Conservation (phyloP, 2,113 vertebrate genomes). For the Lycaon pictus region DNA sequence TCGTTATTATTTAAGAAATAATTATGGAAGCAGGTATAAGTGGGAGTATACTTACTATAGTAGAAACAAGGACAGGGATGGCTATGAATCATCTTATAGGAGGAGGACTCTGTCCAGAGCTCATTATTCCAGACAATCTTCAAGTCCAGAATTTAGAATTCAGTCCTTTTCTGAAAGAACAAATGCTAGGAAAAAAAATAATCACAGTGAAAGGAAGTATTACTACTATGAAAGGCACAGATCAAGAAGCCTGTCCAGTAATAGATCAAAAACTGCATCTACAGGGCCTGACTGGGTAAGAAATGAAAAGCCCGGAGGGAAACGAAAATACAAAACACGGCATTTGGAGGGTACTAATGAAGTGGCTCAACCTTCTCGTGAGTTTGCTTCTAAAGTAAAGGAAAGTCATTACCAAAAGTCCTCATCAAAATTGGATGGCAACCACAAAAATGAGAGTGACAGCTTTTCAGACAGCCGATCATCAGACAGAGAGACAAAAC, state of each 20-base stretch:
- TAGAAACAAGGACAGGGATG: conserved; percentile 84
- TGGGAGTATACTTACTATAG: conserved; percentile 89
- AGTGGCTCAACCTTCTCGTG: conserved; percentile 63
- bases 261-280: conserved; percentile 86
- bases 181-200: conserved; percentile 85
- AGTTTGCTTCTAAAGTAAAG: conserved; percentile 75
- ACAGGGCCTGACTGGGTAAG: conserved; percentile 83
- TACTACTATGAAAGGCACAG: conserved; percentile 86
- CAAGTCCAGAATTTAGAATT: conserved; percentile 86
- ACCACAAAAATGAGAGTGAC: conserved; percentile 83
- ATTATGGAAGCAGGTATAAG: conserved; percentile 85
- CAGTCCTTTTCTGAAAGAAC: conserved; percentile 87
- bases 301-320: conserved; percentile 93
- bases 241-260: conserved; percentile 90
- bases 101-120: conserved; percentile 82
- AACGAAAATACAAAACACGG: conserved; percentile 95
- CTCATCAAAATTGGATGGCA: conserved; percentile 79
- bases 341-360: conserved; percentile 90
- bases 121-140: conserved; percentile 87
- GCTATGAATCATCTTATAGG: conserved; percentile 86
- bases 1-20: conserved; percentile 85
- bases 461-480: conserved; percentile 83
- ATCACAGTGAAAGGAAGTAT: conserved; percentile 86
- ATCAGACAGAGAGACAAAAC: conserved; percentile 86
- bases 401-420: conserved; percentile 79